Conservation (phyloP, 2,797 vertebrate genomes). For the Podarcis lilfordi region DNA sequence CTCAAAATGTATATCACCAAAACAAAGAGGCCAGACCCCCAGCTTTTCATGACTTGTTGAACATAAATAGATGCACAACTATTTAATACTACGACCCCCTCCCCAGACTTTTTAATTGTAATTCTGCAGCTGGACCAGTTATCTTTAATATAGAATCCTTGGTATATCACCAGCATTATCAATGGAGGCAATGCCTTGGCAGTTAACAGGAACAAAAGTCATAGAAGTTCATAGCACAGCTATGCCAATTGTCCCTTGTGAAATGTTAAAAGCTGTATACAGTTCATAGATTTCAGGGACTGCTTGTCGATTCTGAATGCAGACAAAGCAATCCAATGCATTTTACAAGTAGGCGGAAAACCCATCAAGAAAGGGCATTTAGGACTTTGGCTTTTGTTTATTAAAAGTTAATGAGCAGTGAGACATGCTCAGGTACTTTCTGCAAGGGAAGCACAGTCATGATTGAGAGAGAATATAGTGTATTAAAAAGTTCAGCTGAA, state of each 20-base stretch:
- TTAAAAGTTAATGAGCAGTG: conserved; percentile 53
- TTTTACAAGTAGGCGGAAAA: background rate
- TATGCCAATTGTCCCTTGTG: background rate
- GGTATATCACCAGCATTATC: background rate
- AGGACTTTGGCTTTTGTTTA: background rate
- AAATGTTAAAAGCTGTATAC: background rate
- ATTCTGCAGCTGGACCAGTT: background rate
- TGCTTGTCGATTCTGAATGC: background rate
- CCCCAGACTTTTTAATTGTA: background rate
- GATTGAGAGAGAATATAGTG: conserved; percentile 36
- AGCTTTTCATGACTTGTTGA: no score
- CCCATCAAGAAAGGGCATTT: background rate
- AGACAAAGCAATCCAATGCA: background rate
- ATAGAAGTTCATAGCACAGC: background rate
- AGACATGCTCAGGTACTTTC: conserved; percentile 20
- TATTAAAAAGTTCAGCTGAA: background rate
- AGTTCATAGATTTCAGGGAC: background rate
- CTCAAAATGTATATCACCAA: background rate
- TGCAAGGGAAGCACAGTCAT: conserved; percentile 22
- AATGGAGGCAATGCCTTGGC: background rate
- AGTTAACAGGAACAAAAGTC: background rate
- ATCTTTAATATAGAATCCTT: background rate
- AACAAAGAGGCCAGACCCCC: background rate
- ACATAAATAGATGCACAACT: no score
- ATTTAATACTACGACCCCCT: background rate